Base-by-base conservation (phyloP, 2,113 vertebrate species). In the Dolichotis patagonum region DNA sequence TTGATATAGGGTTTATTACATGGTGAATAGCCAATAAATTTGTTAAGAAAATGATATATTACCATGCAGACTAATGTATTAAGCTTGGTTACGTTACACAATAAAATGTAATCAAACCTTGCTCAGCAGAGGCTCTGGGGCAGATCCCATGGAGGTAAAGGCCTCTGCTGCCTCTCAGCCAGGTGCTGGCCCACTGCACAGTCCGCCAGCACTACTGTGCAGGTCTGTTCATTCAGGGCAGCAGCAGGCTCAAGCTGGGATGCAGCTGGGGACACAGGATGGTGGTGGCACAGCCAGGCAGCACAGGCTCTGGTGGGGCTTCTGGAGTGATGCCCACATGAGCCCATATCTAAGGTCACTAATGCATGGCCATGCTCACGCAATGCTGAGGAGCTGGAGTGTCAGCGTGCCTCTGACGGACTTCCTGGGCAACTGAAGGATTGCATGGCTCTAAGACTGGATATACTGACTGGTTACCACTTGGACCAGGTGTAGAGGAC, bases 391-490 rank as follows among this genome's bases (percentile, higher is more conserved):
- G 99, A 26, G 99, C 99, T 2, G 98, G 98, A 8, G 60, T 99
- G 4, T 98, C 88, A 99, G 98, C 11, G 99, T 98, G 0, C 99
- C 99, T 6, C 95, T 99, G 95, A 99, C 99, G 77, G 99, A 99
- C 96, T 99, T 99, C 96, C 98, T 99, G 3, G 99, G 99, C 98
- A 99, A 98, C 97, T 99, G 97, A 99, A 99, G 95, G 99, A 99
- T 54, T 99, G 99, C 97, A 99, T 99, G 14, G 99, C 99, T 11
- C 99, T 99, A 63, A 99, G 99, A 98, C 99, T 99, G 7, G 99
- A 99, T 69, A 99, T 99, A 24, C 99, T 99, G 84, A 99, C 99
- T 0, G 99, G 99, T 0, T 99, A 99, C 92, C 99, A 99, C 96
- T 98, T 99, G 83, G 99, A 99, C 98, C 98, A 99, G 12, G 99